Percentiles rank a stretch among this genome's conserved stretches.
Conservation (phyloP, 2,797 vertebrate genomes). For the Xenops minutus region DNA sequence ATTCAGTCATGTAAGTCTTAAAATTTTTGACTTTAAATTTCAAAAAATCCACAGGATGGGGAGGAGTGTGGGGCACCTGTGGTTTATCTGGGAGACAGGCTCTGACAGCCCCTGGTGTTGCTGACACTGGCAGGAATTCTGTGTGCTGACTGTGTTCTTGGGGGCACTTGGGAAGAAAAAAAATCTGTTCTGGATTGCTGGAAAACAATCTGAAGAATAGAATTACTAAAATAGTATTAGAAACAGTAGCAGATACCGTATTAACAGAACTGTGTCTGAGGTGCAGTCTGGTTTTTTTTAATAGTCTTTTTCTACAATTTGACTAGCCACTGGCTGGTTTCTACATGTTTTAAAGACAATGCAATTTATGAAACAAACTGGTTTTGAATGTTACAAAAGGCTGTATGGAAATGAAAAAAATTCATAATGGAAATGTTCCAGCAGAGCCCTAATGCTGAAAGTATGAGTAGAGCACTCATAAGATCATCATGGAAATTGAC, state of each 20-base stretch:
- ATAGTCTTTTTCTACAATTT: neutral
- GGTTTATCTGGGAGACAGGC: neutral
- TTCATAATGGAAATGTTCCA: neutral
- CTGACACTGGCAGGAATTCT: neutral
- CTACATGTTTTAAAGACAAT: neutral
- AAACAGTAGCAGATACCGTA: neutral
- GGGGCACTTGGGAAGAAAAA: neutral
- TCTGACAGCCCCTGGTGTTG: neutral
- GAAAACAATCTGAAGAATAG: neutral
- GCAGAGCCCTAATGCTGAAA: neutral
- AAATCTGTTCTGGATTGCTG: neutral
- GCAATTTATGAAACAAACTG: neutral
- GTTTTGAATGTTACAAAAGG: neutral
- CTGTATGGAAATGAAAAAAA: neutral
- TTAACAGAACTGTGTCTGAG: neutral
- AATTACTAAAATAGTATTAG: neutral
- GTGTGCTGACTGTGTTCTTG: neutral
- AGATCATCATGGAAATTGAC: neutral
- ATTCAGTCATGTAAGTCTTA: neutral
- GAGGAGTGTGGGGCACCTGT: neutral
- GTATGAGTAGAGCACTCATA: neutral
- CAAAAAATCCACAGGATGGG: neutral
- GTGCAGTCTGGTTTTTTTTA: neutral
- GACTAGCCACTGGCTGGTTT: neutral
- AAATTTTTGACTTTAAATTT: neutral